Percentiles rank a stretch among this genome's conserved stretches.
phyloP scores from a whole-genome alignment of 1,140 invertebrate genomes.

The Drosophila pseudoobscura region DNA sequence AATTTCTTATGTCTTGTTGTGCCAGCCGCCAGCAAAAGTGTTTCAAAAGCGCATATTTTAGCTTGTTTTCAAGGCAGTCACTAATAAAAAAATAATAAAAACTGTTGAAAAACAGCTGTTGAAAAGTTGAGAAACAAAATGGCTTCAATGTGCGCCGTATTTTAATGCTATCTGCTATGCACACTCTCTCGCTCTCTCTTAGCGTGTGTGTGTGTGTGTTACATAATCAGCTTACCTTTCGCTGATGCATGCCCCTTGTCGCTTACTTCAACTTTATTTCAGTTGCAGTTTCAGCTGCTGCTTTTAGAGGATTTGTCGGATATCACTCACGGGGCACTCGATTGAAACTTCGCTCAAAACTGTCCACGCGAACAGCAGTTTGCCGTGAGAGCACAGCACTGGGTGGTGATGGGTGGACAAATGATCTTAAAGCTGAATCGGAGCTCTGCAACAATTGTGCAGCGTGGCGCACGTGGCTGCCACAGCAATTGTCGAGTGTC shows the following conservation, averaged over 20 bases:
- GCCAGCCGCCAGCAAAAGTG: neutral
- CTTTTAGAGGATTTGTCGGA: conserved; percentile 49
- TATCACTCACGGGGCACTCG: conserved; percentile 49
- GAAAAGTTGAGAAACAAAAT: conserved; percentile 78
- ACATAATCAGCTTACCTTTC: conserved; percentile 75
- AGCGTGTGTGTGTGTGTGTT: conserved; percentile 26
- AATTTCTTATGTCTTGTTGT: conserved; percentile 11
- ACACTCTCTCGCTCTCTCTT: conserved; percentile 10
- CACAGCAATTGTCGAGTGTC: conserved; percentile 19
- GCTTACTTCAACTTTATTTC: conserved; percentile 51
- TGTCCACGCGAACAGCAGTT: conserved; percentile 1
- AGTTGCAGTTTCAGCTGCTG: conserved; percentile 32
- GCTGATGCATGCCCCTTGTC: conserved; percentile 28
- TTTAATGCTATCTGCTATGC: conserved; percentile 63
- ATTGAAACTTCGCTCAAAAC: conserved; percentile 14
- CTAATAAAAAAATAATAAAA: conserved; percentile 71
- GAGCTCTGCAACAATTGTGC: conserved; percentile 15
- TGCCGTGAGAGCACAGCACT: neutral
- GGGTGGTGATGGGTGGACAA: neutral
- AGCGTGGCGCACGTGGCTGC: conserved; percentile 25
- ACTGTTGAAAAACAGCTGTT: conserved; percentile 69
- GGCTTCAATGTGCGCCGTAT: conserved; percentile 63
- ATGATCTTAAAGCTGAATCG: conserved; percentile 28
- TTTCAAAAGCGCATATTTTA: too few species aligned
- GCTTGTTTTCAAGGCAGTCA: conserved; percentile 77